phyloP scores from a whole-genome alignment of 2,113 vertebrate genomes.

The Puma concolor region DNA sequence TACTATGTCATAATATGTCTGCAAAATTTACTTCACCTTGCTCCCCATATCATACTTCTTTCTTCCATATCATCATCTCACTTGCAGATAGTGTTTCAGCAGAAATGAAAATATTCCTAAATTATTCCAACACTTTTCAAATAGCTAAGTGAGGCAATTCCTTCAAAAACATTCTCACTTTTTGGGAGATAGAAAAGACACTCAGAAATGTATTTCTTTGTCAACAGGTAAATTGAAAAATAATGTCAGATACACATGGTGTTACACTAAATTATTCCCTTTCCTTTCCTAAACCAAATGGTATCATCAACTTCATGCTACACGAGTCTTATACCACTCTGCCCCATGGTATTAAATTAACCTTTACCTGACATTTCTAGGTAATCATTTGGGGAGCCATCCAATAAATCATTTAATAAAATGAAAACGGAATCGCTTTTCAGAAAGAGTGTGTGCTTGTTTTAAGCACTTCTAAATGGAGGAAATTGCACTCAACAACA shows the following conservation, averaged over 20 bases:
- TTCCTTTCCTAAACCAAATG: constrained; percentile 71
- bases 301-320: constrained; percentile 61
- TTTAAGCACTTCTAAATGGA: constrained; percentile 60
- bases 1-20: not conserved
- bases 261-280: constrained; percentile 57
- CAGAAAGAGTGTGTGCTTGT: constrained; percentile 55
- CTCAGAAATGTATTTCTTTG: constrained; percentile 52
- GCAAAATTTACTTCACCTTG: not conserved
- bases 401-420: constrained; percentile 81
- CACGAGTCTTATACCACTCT: constrained; percentile 39
- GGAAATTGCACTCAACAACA: not conserved
- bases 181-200: not conserved
- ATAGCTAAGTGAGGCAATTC: not conserved
- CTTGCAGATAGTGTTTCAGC: not conserved
- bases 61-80: not conserved
- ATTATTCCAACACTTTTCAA: constrained; percentile 44
- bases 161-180: constrained; percentile 32
- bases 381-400: constrained; percentile 76
- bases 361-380: constrained; percentile 82
- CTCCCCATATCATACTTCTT: not conserved
- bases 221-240: constrained; percentile 55
- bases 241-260: constrained; percentile 30
- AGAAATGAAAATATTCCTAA: constrained; percentile 31
- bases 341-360: constrained; percentile 79
- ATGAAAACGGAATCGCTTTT: constrained; percentile 71